phyloP scores from a whole-genome alignment of 2,113 vertebrate species.

The Ceyx margarethae region DNA sequence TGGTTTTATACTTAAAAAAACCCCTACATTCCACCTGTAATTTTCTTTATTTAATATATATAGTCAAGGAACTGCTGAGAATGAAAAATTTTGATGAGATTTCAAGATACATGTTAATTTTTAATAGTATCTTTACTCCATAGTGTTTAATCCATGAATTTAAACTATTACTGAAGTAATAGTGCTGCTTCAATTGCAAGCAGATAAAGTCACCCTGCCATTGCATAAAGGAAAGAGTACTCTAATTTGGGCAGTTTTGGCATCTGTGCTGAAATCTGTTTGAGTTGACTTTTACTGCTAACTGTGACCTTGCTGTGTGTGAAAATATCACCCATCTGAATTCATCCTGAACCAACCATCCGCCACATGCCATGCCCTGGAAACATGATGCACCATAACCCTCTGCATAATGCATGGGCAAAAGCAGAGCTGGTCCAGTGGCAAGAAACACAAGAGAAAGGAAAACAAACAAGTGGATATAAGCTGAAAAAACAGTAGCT shows the following conservation, averaged over 20 bases:
- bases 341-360: not conserved
- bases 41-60: not conserved
- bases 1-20: not conserved
- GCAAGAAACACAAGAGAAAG: not conserved
- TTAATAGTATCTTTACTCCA: not conserved
- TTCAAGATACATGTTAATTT: not conserved
- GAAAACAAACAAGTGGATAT: not conserved
- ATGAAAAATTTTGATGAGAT: not conserved
- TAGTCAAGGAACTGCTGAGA: not conserved
- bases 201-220: not conserved
- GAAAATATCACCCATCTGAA: not conserved
- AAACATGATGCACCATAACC: not conserved
- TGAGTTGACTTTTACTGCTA: not conserved
- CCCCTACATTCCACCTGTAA: too few species aligned
- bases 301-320: slow-evolving; percentile 22
- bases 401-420: not conserved
- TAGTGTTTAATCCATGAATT: not conserved
- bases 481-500: not conserved
- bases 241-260: not conserved
- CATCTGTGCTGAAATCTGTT: slow-evolving; percentile 40
- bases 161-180: not conserved
- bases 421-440: not conserved
- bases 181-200: not conserved
- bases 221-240: not conserved
- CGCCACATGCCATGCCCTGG: slow-evolving; percentile 28